Evolutionary conservation across 2,888 invertebrate genomes (phyloP), one percentile per base, ranked within the genome.

Genomic region (Epiperipatus broadwayi): DNA sequence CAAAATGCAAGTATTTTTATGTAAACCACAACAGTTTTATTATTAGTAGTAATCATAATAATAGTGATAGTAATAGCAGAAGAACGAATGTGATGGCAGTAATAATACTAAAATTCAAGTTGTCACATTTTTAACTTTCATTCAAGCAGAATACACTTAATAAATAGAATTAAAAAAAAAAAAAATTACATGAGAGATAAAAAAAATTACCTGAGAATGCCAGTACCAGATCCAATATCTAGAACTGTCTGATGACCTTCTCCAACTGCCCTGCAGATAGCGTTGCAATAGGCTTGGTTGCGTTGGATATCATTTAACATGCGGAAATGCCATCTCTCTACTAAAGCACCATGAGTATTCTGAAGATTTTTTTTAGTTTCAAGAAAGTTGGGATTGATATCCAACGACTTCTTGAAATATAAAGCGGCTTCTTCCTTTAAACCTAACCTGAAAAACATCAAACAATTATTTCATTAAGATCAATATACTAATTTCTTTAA

Each of bases 291-390:
- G 1, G 71, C 66, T 40, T 63, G 54, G 58, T 83, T 81, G 30
- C 81, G 63, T 14, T 57, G 53, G 41, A 57, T 61, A 53, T 81
- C 80, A 60, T 81, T 83, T 19, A 81, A 57, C 80, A 81, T 81
- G 41, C 74, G 63, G 55, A 73, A 80, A 56, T 81, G 80, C 80
- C 81, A 81, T 36, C 78, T 60, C 43, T 76, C 75, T 30, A 80
- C 67, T 41, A 75, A 59, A 44, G 71, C 59, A 54, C 74, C 73
- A 49, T 71, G 72, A 1, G 74, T 60, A 44, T 73, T 72, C 52
- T 76, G 70, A 14, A 75, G 58, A 53, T 74, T 74, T 52, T 71
- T 71, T 49, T 72, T 70, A 10, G 71, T 70, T 46, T 64, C 63
- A 1, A 71, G 62, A 53, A 62, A 70, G 22, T 60, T 55, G 1